These are phyloP conservation scores for Phthorimaea operculella DNA, from an alignment of 1,140 invertebrate species.

Conservation along the genomic window DNA sequence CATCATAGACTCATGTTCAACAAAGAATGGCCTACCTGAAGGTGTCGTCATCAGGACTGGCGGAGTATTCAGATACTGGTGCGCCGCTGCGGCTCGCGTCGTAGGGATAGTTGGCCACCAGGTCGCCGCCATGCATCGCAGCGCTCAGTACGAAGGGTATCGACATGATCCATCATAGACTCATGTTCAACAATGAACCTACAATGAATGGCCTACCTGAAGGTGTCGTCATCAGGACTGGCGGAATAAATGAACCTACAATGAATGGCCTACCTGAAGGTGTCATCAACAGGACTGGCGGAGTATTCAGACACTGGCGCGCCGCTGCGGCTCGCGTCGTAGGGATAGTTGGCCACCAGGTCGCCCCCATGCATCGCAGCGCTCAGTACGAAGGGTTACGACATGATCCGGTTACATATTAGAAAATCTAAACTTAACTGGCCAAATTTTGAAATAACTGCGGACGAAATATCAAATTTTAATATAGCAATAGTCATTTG, in stretches of 20 bases:
- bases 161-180: too few species aligned
- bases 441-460: too few species aligned
- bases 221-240: conserved; percentile 87
- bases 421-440: too few species aligned
- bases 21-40: conserved; percentile 85
- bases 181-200: too few species aligned
- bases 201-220: conserved; percentile 70
- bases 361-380: conserved; percentile 92
- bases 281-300: conserved; percentile 83
- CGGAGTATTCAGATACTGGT: conserved; percentile 75
- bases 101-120: conserved; percentile 93
- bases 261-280: conserved; percentile 84
- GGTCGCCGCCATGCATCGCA: conserved; percentile 91
- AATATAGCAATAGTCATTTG: too few species aligned
- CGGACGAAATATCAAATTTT: too few species aligned
- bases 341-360: conserved; percentile 92
- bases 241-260: too few species aligned
- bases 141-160: too few species aligned
- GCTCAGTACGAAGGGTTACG: conserved; percentile 87
- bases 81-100: conserved; percentile 79
- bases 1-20: too few species aligned
- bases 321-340: conserved; percentile 80
- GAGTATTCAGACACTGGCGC: conserved; percentile 76
- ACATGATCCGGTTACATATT: conserved; percentile 83
- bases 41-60: conserved; percentile 85